phyloP scores from a whole-genome alignment of 2,888 invertebrate genomes.

The Clepsis dumicolana region DNA sequence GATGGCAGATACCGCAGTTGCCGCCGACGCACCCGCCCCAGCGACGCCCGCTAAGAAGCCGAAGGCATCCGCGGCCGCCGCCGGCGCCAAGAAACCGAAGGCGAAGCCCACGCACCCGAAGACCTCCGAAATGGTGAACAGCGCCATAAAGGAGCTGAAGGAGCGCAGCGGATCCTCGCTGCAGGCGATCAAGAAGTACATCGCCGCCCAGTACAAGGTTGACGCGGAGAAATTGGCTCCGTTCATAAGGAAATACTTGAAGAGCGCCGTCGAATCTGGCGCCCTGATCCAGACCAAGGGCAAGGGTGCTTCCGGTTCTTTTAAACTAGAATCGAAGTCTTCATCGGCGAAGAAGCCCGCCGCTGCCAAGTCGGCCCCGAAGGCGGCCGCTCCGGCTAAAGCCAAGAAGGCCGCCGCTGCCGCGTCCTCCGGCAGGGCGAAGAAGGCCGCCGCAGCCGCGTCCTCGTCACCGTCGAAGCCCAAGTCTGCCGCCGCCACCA shows the following conservation, averaged over 20 bases:
- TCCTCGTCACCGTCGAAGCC: conserved; percentile 44
- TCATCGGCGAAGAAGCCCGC: conserved; percentile 48
- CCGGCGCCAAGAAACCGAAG: conserved; percentile 57
- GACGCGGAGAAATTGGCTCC: conserved; percentile 85
- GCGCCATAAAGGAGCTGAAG: conserved; percentile 82
- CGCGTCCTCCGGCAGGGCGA: conserved; percentile 46
- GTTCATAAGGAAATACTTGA: conserved; percentile 87
- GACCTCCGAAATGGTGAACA: conserved; percentile 57
- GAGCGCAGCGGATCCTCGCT: conserved; percentile 87
- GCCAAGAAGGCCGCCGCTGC: conserved; percentile 53
- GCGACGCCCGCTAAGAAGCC: conserved; percentile 60
- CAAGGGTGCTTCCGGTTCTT: conserved; percentile 81
- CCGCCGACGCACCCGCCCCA: conserved; percentile 51
- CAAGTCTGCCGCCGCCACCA: conserved; percentile 48
- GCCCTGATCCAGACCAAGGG: conserved; percentile 85
- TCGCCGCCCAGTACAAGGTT: conserved; percentile 85
- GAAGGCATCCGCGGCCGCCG: conserved; percentile 52
- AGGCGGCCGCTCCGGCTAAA: conserved; percentile 51
- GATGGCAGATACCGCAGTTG: conserved; percentile 40
- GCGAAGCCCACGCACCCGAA: conserved; percentile 64
- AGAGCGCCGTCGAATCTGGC: conserved; percentile 83
- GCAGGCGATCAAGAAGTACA: conserved; percentile 88
- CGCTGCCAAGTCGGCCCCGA: conserved; percentile 49
- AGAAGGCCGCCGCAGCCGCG: conserved; percentile 52
- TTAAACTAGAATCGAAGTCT: conserved; percentile 67